These are phyloP conservation scores for Tryphoninae sp. DNA, from an alignment of 2,888 invertebrate genomes.

Conservation along the genomic window DNA sequence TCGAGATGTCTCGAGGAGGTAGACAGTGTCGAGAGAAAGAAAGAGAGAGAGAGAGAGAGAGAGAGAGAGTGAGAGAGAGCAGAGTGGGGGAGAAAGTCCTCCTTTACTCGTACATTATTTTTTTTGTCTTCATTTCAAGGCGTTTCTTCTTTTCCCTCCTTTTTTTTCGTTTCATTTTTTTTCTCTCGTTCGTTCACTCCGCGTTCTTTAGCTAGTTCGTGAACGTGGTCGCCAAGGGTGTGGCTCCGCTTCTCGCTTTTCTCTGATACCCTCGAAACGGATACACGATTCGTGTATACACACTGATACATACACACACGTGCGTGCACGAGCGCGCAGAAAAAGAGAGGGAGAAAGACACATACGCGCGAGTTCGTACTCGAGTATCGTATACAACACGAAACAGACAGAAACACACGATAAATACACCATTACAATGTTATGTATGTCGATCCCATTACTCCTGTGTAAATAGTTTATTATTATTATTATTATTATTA, in stretches of 20 bases:
- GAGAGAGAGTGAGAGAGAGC: slow-evolving; percentile 39
- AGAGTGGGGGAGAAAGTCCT: slow-evolving; percentile 56
- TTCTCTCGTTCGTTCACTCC: slow-evolving; percentile 52
- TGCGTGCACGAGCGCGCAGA: slow-evolving; percentile 18
- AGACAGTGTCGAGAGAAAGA: slow-evolving; percentile 36
- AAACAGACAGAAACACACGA: slow-evolving; percentile 58
- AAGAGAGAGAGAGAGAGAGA: slow-evolving; percentile 7
- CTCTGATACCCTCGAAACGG: slow-evolving; percentile 63
- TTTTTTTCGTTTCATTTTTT: slow-evolving; percentile 28
- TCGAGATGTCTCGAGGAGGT: slow-evolving; percentile 60
- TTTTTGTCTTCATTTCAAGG: slow-evolving; percentile 52
- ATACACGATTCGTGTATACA: slow-evolving; percentile 55
- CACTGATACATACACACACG: slow-evolving; percentile 36
- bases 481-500: slow-evolving; percentile 72
- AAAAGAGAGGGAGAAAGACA: slow-evolving; percentile 45
- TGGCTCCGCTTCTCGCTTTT: slow-evolving; percentile 73
- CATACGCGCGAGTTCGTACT: slow-evolving; percentile 37
- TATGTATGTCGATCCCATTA: slow-evolving; percentile 77
- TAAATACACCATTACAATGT: slow-evolving; percentile 71
- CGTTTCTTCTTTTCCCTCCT: slow-evolving; percentile 44
- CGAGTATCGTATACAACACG: slow-evolving; percentile 41
- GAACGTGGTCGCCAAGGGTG: slow-evolving; percentile 73
- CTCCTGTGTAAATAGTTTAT: slow-evolving; percentile 79
- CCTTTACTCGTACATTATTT: slow-evolving; percentile 61
- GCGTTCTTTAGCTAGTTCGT: slow-evolving; percentile 57